Evolutionary conservation across 2,113 vertebrate species (phyloP), one percentile per base, ranked within the genome.

Genomic region (Peromyscus polionotus): DNA sequence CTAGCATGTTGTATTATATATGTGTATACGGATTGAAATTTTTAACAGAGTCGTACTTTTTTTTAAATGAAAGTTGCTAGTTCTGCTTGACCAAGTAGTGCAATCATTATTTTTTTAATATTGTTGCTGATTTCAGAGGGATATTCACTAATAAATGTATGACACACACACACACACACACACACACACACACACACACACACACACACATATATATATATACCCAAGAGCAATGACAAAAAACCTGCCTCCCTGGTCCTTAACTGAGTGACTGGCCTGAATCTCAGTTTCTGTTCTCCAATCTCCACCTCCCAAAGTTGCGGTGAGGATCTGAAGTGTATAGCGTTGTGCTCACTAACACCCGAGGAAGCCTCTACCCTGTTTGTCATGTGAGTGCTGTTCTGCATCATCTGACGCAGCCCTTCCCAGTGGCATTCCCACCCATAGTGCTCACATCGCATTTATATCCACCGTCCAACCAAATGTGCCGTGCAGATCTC

Each of bases 141-240:
- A 99, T 99, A 99, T 99, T 99, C 99, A 99, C 99, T 99, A 99
- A 99, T 99, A 99, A 99, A 99, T 99, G 99, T 99, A 99, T 99
- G 99, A 99, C n/a, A n/a, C n/a, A n/a, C n/a, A n/a, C n/a, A n/a
- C n/a, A n/a, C n/a, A n/a, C n/a, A n/a, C n/a, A n/a, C n/a, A n/a
- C n/a, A n/a, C n/a, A n/a, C n/a, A n/a, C n/a, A n/a, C n/a, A n/a
- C n/a, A n/a, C n/a, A n/a, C n/a, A n/a, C n/a, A n/a, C n/a, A n/a
- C n/a, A n/a, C n/a, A n/a, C n/a, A n/a, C n/a, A n/a, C n/a, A n/a
- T n/a, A n/a, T n/a, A n/a, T n/a, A n/a, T n/a, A n/a, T n/a, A n/a
- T n/a, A n/a, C n/a, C n/a, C n/a, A 42, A 28, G 51, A 28, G 6
- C 14, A 39, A 26, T 39, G 31, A 48, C 42, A 42, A 42, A 19